Evolutionary conservation across 1,140 invertebrate genomes (phyloP).

Genomic region (Tetramorium simillimum): DNA sequence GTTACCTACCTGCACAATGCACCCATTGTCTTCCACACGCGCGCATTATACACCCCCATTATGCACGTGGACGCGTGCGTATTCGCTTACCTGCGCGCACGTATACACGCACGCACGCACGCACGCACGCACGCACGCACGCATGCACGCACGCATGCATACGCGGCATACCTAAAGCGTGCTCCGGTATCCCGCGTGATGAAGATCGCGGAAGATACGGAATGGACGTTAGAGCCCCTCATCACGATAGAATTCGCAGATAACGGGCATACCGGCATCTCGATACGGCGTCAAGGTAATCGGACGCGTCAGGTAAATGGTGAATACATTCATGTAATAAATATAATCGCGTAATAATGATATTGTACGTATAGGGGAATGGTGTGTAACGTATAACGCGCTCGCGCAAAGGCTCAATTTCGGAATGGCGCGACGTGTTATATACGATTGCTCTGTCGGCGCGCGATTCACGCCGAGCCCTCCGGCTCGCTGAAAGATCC

Average conservation of each 20-base stretch:
- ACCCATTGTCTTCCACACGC: slow-evolving; percentile 83
- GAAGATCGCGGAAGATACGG: slow-evolving; percentile 31
- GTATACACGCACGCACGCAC: not conserved
- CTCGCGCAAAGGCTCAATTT: not conserved
- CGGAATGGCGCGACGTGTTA: slow-evolving; percentile 21
- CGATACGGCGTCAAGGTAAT: not conserved
- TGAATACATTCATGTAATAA: slow-evolving; percentile 8
- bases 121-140: not conserved
- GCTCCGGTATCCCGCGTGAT: slow-evolving; percentile 12
- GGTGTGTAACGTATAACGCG: not conserved
- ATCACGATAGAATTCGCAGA: not conserved
- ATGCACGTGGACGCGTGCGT: slow-evolving; percentile 80
- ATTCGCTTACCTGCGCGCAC: slow-evolving; percentile 59
- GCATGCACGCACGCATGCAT: not conserved
- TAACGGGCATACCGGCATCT: not conserved
- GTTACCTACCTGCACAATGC: slow-evolving; percentile 83
- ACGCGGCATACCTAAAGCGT: not conserved
- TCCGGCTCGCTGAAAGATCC: slow-evolving; percentile 51
- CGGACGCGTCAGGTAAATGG: not conserved
- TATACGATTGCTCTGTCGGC: slow-evolving; percentile 52
- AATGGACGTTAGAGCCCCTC: slow-evolving; percentile 5
- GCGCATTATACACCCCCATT: slow-evolving; percentile 84
- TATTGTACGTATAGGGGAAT: not conserved
- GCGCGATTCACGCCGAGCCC: slow-evolving; percentile 46
- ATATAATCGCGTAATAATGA: not conserved